phyloP scores from a whole-genome alignment of 2,797 vertebrate genomes.

The Glossophaga mutica region DNA sequence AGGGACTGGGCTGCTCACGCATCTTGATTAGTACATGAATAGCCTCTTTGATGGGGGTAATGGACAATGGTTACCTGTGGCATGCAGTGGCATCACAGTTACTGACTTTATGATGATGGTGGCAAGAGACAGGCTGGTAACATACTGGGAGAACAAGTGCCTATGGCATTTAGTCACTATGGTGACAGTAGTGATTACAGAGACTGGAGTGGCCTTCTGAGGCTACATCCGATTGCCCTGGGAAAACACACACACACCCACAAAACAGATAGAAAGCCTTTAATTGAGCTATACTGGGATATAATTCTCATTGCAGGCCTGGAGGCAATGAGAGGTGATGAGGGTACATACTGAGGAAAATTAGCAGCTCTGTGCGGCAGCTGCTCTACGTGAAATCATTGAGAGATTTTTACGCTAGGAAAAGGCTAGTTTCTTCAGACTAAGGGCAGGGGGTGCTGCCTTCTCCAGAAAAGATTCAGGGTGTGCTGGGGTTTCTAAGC shows the following conservation, averaged over 20 bases:
- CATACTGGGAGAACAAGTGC: neutral
- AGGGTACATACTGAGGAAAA: neutral
- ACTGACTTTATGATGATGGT: neutral
- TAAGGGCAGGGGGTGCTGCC: neutral
- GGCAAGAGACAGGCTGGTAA: neutral
- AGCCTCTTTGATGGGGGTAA: neutral
- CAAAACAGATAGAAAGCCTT: neutral
- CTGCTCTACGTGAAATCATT: neutral
- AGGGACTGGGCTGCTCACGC: no score
- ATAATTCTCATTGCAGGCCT: neutral
- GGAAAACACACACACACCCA: neutral
- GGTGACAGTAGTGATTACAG: constrained; percentile 4
- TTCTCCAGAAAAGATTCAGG: neutral
- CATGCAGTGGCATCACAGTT: neutral
- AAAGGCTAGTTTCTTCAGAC: neutral
- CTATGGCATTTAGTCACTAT: constrained; percentile 30
- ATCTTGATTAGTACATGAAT: neutral
- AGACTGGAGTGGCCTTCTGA: neutral
- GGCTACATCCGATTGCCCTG: neutral
- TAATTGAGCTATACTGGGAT: neutral
- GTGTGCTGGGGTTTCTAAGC: neutral
- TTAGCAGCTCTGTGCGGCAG: neutral
- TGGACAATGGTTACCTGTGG: neutral
- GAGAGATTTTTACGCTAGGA: neutral
- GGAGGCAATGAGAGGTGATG: neutral